These are phyloP conservation scores for Toxotes lorentzi DNA, from an alignment of 2,797 vertebrate species.

Conservation along the genomic window DNA sequence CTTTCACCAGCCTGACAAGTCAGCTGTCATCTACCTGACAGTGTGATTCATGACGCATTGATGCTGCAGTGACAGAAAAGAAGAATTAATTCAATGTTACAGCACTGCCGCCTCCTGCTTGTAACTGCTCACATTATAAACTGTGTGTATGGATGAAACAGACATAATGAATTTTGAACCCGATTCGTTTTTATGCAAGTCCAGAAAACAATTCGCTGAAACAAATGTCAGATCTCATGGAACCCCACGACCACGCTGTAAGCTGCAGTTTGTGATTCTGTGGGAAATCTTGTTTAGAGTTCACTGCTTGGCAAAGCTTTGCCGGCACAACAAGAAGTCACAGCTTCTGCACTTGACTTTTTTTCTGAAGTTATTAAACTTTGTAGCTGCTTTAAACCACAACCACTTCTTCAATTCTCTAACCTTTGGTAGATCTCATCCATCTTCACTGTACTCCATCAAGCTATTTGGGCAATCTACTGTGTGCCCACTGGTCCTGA, in stretches of 20 bases:
- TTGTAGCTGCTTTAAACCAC: constrained; percentile 7
- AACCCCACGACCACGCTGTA: not conserved
- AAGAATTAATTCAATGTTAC: constrained; percentile 7
- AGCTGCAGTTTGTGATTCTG: not conserved
- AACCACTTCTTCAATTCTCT: constrained; percentile 43
- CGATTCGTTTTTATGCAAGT: constrained; percentile 10
- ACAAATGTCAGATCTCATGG: not conserved
- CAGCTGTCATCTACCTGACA: not conserved
- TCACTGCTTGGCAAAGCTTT: not conserved
- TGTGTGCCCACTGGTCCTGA: constrained; percentile 41
- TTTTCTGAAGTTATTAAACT: constrained; percentile 30
- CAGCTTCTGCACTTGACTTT: not conserved
- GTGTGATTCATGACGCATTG: constrained; percentile 2
- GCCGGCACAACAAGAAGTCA: constrained; percentile 4
- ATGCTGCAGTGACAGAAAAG: not conserved
- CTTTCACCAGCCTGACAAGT: not conserved
- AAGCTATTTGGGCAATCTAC: constrained; percentile 43
- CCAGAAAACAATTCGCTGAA: not conserved
- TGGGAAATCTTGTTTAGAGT: not conserved
- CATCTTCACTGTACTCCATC: constrained; percentile 24
- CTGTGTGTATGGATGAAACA: constrained; percentile 1
- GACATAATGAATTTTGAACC: constrained; percentile 5
- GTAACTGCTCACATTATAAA: constrained; percentile 2
- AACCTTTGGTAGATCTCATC: constrained; percentile 55
- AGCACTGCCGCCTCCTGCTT: not conserved